A percentile compares a stretch with the other conserved stretches of the same genome.
These are phyloP conservation scores for Pelochelys cantorii DNA, from an alignment of 2,797 vertebrate genomes.

Conservation along the genomic window DNA sequence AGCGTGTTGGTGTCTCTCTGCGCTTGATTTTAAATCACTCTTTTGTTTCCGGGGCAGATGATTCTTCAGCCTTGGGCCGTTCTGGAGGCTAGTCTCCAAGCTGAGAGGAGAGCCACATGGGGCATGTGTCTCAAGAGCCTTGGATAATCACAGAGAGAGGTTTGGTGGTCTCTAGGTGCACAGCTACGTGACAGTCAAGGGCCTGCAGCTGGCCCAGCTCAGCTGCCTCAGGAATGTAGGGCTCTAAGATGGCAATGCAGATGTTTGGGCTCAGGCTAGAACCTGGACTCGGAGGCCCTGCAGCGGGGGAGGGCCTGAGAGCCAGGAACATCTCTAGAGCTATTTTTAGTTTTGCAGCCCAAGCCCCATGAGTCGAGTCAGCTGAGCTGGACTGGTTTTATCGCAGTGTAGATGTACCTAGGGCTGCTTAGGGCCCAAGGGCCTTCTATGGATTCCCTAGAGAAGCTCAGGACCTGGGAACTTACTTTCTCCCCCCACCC, in stretches of 20 bases:
- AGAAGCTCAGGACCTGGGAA: slow-evolving; percentile 31
- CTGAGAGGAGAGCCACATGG: neutral
- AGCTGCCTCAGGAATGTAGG: neutral
- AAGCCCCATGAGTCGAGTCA: neutral
- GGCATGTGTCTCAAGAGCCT: neutral
- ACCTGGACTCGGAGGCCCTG: neutral
- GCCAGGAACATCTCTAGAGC: neutral
- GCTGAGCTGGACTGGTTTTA: neutral
- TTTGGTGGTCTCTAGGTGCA: fast-evolving
- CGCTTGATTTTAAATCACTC: neutral
- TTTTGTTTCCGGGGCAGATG: neutral
- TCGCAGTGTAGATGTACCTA: neutral
- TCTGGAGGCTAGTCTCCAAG: fast-evolving
- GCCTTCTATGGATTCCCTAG: slow-evolving; percentile 42
- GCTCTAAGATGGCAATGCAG: neutral
- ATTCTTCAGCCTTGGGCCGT: fast-evolving
- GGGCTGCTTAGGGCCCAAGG: neutral
- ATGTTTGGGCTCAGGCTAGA: neutral
- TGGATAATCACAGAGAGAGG: fast-evolving
- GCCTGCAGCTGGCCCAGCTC: neutral
- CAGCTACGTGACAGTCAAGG: neutral
- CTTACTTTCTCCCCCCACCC: neutral
- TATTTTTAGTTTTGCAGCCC: neutral
- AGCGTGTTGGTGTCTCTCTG: neutral
- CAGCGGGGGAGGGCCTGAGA: neutral